Evolutionary conservation across 1,140 invertebrate genomes (phyloP), one percentile per base, ranked within the genome.

Genomic region (Halesus radiatus): DNA sequence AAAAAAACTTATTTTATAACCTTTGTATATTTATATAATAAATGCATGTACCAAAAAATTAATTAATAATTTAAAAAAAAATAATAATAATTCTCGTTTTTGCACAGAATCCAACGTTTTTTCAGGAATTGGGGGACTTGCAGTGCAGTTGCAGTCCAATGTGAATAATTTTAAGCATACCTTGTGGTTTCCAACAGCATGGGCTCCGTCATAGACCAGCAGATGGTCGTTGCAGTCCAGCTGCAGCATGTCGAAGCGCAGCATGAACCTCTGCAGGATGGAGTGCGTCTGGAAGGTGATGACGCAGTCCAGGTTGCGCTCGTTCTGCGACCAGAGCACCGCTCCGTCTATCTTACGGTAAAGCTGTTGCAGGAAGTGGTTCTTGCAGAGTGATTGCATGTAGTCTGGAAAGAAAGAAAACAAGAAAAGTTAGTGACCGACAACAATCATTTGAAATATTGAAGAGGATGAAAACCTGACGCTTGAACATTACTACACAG

Each of bases 151-250:
- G n/a, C n/a, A n/a, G n/a, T n/a, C n/a, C n/a, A n/a, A n/a, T n/a
- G n/a, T n/a, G n/a, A n/a, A n/a, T n/a, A n/a, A n/a, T n/a, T 5
- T 13, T 1, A 13, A 3, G 37, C 83, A 87, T 88, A 97, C 96
- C 94, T 97, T 97, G 83, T 94, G 94, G 82, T 92, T 94, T 54
- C 95, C 95, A 32, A 95, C 95, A 37, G 95, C 94, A 85, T 97
- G 96, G 15, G 96, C 96, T 10, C 96, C 96, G 90, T 98, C 97
- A 86, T 96, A 98, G 84, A 98, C 96, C 85, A 94, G 96, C 13
- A 98, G 92, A 88, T 97, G 96, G 89, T 98, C 96, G 86, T 98
- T 97, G 90, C 96, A 98, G 90, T 98, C 97, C 74, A 98, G 91
- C 84, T 93, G 92, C 81, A 94, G 89, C 82, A 94, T 90, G 83